These are phyloP conservation scores for Ptychadena robeensis DNA, from an alignment of 2,797 vertebrate genomes.

Conservation along the genomic window DNA sequence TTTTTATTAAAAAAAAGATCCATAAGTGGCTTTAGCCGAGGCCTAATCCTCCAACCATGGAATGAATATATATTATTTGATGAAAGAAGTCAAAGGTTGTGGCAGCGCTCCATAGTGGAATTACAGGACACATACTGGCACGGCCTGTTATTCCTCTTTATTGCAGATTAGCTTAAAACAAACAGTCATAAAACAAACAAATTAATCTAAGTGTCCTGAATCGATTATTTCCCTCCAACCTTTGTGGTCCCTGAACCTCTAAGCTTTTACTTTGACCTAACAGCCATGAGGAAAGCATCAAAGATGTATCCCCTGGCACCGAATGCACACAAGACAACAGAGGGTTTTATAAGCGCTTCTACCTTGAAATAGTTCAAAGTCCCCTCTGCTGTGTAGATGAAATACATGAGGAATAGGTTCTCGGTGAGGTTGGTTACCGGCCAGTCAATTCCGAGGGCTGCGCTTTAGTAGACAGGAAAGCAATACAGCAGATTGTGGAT, in stretches of 20 bases:
- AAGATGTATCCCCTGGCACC: slow-evolving; percentile 28
- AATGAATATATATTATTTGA: background rate
- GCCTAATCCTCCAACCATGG: background rate
- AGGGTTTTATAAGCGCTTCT: slow-evolving; percentile 17
- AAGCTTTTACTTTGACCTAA: slow-evolving; percentile 41
- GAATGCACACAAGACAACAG: slow-evolving; percentile 21
- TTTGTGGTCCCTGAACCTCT: slow-evolving; percentile 37
- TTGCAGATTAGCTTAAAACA: background rate
- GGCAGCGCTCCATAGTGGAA: background rate
- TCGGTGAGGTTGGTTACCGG: slow-evolving; percentile 5
- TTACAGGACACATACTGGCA: background rate
- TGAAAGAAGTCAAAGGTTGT: background rate
- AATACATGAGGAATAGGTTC: background rate
- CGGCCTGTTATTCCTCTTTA: background rate
- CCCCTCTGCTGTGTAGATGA: background rate
- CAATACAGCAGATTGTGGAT: background rate
- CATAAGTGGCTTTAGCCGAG: background rate
- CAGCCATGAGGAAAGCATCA: slow-evolving; percentile 21
- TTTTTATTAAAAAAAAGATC: background rate
- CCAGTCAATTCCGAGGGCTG: background rate
- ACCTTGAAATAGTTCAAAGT: slow-evolving; percentile 43
- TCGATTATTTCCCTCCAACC: slow-evolving; percentile 28
- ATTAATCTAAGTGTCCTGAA: slow-evolving; percentile 6
- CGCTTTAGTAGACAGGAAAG: background rate
- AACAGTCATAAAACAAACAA: slow-evolving; percentile 17